A percentile compares a stretch with the other conserved stretches of the same genome.
phyloP scores from a whole-genome alignment of 2,113 vertebrate genomes.

The Crypturellus undulatus region DNA sequence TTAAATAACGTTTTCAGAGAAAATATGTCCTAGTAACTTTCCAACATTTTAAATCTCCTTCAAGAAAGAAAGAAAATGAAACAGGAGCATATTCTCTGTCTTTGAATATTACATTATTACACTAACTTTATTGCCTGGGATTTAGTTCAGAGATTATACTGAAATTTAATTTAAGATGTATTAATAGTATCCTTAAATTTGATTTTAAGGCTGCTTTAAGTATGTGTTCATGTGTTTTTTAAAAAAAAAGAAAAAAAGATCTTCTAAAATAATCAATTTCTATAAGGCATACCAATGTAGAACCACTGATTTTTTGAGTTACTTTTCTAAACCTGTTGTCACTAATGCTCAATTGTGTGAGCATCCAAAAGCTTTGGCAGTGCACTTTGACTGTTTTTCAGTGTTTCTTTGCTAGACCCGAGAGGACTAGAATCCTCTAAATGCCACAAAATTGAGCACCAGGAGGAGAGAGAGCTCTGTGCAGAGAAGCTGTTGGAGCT shows the following conservation, averaged over 20 bases:
- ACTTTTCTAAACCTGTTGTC: background rate
- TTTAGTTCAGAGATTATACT: background rate
- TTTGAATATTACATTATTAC: background rate
- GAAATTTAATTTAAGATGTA: background rate
- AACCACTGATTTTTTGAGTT: background rate
- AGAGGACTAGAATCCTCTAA: background rate
- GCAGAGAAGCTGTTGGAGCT: background rate
- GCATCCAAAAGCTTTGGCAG: background rate
- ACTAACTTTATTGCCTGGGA: background rate
- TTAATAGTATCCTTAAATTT: accelerated
- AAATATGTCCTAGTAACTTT: background rate
- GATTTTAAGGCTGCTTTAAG: background rate
- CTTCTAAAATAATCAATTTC: background rate
- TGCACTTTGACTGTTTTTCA: background rate
- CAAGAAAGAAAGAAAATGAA: background rate
- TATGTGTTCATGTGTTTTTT: background rate
- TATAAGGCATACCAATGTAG: accelerated
- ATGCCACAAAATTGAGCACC: background rate
- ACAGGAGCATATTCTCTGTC: background rate
- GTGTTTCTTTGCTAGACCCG: background rate
- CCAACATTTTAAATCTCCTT: background rate
- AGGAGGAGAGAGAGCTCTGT: background rate
- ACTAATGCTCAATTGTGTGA: background rate
- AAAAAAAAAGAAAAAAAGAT: background rate
- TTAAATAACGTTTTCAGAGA: slow-evolving; percentile 41